Conservation (phyloP, 1,140 invertebrate genomes). For the Papilio xuthus region DNA sequence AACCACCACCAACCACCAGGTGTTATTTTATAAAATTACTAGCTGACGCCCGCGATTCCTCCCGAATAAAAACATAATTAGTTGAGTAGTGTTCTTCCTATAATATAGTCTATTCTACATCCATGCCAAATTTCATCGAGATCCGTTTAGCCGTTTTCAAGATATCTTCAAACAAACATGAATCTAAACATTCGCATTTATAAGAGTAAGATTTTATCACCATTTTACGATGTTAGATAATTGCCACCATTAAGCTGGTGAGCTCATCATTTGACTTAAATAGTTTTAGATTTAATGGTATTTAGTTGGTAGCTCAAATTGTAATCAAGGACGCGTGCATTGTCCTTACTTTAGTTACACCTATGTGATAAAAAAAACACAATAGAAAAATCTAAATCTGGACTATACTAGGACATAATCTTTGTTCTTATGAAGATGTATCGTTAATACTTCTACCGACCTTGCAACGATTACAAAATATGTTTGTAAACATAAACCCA, state of each 20-base stretch:
- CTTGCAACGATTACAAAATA: conserved; percentile 4
- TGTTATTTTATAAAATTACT: not conserved
- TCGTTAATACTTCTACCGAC: conserved; percentile 21
- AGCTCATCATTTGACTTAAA: not conserved
- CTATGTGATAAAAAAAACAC: not conserved
- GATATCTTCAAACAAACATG: too few species aligned
- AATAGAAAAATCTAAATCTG: too few species aligned
- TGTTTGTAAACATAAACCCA: conserved; percentile 18
- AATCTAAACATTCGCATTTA: too few species aligned
- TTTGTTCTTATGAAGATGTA: not conserved
- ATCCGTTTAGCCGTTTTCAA: too few species aligned
- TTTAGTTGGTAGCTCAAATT: not conserved
- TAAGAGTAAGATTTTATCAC: too few species aligned
- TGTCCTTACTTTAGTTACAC: not conserved
- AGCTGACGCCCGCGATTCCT: too few species aligned
- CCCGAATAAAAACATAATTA: too few species aligned
- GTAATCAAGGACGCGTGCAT: not conserved
- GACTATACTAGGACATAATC: too few species aligned
- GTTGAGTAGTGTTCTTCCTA: too few species aligned
- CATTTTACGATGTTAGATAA: not conserved
- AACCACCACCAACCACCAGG: not conserved
- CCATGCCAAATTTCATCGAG: too few species aligned
- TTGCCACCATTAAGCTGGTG: not conserved
- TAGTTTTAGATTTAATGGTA: not conserved
- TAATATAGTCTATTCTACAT: too few species aligned